phyloP scores from a whole-genome alignment of 2,888 invertebrate species.

The Protonemura montana region DNA sequence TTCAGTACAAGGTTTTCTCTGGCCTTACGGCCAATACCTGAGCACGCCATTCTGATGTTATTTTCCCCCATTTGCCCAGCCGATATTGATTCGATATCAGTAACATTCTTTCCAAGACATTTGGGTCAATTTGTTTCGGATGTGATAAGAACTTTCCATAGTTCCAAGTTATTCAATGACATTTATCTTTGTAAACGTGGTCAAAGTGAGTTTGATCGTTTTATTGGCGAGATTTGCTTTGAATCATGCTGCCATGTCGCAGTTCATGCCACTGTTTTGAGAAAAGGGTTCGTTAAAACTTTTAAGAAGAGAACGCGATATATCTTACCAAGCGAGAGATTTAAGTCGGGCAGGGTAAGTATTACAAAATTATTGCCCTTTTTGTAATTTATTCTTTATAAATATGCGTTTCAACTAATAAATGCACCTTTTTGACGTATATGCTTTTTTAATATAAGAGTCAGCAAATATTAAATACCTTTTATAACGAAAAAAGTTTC shows the following conservation, averaged over 20 bases:
- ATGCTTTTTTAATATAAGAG: too few species aligned
- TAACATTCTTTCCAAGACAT: neutral
- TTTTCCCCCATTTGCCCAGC: neutral
- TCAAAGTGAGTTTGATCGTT: neutral
- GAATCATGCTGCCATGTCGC: neutral
- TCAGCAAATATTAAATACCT: too few species aligned
- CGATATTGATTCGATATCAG: neutral
- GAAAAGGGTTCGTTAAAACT: too few species aligned
- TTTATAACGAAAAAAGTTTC: too few species aligned
- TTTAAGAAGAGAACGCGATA: too few species aligned
- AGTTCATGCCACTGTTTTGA: neutral
- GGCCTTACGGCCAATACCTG: neutral
- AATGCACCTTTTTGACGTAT: too few species aligned
- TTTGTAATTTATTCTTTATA: too few species aligned
- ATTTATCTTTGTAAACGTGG: neutral
- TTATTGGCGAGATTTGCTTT: neutral
- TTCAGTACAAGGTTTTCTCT: neutral
- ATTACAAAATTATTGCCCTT: too few species aligned
- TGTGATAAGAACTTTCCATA: neutral
- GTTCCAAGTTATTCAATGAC: neutral
- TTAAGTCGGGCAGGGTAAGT: too few species aligned
- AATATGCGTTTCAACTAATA: too few species aligned
- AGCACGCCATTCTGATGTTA: neutral
- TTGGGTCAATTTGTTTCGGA: slow-evolving; percentile 3
- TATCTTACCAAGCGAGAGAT: too few species aligned